Evolutionary conservation across 2,113 vertebrate genomes (phyloP), one percentile per base, ranked within the genome.

Genomic region (Forbesichthys agassizii): DNA sequence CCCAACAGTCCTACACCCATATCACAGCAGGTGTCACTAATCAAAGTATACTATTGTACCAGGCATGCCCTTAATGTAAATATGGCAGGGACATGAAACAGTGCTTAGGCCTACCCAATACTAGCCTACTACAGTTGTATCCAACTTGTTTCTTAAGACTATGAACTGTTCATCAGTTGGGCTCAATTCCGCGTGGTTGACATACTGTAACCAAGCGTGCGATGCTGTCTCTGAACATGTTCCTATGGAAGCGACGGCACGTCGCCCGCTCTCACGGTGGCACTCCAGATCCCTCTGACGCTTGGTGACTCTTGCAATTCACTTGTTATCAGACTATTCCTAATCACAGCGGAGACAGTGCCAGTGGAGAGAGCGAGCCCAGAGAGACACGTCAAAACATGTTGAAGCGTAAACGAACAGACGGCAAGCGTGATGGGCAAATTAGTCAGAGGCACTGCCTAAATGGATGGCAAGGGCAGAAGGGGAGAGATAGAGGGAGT

Each of bases 371-470:
- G 82, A 89, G 81, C 75, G 68, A 88, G 86, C 80, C 64, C 83
- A 84, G 86, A 87, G 83, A 90, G 86, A 84, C 89, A 86, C 83
- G 89, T 92, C 90, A 92, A 90, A 92, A 89, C 90, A 90, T 89
- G 81, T 92, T 64, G 86, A 90, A 92, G 85, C 90, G 88, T 92
- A 92, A 88, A 92, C 77, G 84, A 90, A 82, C 88, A 88, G 87
- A 91, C 88, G 88, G 86, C 83, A 77, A 89, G 89, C 88, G 88
- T 90, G 89, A 92, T 92, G 88, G 87, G 86, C 83, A 89, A 91
- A 91, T 91, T 91, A 91, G 88, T 88, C 88, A 88, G 81, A 89
- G 84, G 85, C 85, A 33, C 82, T 83, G 88, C 86, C 88, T 89
- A 87, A 89, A 91, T 88, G 84, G 84, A 83, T 88, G 88, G 87